Evolutionary conservation across 92 coral and sea anemone species (phyloP), one percentile per base, ranked within the genome.

Genomic region (Siderastrea siderea): DNA sequence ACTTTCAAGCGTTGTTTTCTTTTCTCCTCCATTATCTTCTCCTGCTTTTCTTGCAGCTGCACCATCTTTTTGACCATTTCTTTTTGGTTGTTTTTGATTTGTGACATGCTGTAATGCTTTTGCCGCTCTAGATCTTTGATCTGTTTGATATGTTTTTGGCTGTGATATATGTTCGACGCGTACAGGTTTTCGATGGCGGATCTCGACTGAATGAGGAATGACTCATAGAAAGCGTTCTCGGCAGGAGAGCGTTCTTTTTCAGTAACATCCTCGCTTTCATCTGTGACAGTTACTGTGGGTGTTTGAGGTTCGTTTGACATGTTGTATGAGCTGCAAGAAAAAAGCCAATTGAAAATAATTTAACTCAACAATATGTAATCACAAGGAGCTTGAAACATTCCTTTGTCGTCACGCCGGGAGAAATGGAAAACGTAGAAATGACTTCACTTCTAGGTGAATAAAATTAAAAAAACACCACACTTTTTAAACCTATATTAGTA

Each of bases 221-320:
- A 97, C 78, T 97, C 99, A 89, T 90, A 97, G 70, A 97, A 97
- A 3, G 99, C 98, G 82, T 97, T 90, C 81, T 97, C 99, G 26
- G 85, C 90, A 15, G 99, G 99, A 38, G 98, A 91, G 17, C 98
- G 96, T 43, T 91, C 90, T 19, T 75, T 89, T 54, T 95, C 95
- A 19, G 98, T 95, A 86, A 93, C 89, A 83, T 95, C 96, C 19
- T 85, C 82, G 14, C 83, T 71, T 55, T 90, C 89, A 6, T 70
- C 78, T 2, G 95, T 93, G 86, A 93, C 91, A 38, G 91, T 90
- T 49, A 93, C 89, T 26, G 17, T 90, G 8, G 95, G 94, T 57
- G 95, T 90, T 61, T 88, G 84, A 52, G 85, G 82, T 49, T 85
- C 84, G 68, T 43, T 78, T 85, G 89, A 85, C 89, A 85, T 85